Evolutionary conservation across 2,797 vertebrate species (phyloP).

Genomic region (Setipinna tenuifilis): DNA sequence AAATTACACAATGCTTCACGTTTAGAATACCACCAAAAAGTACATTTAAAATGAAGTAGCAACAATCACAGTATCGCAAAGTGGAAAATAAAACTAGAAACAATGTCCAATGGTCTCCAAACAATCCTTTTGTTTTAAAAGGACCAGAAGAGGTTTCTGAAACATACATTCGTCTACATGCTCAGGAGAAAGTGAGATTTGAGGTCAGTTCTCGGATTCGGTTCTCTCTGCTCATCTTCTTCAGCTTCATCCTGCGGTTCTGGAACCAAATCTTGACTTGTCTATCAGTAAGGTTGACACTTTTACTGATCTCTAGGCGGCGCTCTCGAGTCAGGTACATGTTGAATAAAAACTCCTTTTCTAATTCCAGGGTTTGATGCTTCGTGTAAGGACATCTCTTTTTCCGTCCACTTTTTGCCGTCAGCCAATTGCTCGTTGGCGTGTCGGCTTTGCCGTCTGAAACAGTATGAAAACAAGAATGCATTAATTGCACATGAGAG

Average conservation of each 20-base stretch:
- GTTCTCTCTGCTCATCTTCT: conserved; percentile 99
- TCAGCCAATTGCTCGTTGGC: conserved; percentile 97
- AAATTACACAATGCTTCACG: conserved; percentile 66
- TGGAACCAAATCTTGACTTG: conserved; percentile 99
- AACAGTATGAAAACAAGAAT: conserved; percentile 50
- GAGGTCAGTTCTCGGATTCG: conserved; percentile 99
- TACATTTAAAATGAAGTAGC: conserved; percentile 53
- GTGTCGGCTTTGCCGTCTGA: conserved; percentile 91
- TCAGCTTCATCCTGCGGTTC: conserved; percentile 99
- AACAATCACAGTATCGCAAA: conserved; percentile 73
- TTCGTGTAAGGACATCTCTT: conserved; percentile 99
- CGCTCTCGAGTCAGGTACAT: conserved; percentile 99
- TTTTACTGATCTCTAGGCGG: conserved; percentile 99
- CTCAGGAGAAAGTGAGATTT: conserved; percentile 98
- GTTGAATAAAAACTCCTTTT: conserved; percentile 99
- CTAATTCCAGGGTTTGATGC: conserved; percentile 99
- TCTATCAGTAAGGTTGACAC: conserved; percentile 99
- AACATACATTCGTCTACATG: conserved; percentile 53
- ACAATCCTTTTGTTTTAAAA: conserved; percentile 40
- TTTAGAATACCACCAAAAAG: conserved; percentile 58
- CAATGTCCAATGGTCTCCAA: conserved; percentile 62
- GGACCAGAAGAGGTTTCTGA: conserved; percentile 43
- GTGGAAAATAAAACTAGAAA: conserved; percentile 62
- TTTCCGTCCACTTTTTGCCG: conserved; percentile 98
- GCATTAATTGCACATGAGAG: background rate